Evolutionary conservation across 2,797 vertebrate species (phyloP).

Genomic region (Miichthys miiuy): DNA sequence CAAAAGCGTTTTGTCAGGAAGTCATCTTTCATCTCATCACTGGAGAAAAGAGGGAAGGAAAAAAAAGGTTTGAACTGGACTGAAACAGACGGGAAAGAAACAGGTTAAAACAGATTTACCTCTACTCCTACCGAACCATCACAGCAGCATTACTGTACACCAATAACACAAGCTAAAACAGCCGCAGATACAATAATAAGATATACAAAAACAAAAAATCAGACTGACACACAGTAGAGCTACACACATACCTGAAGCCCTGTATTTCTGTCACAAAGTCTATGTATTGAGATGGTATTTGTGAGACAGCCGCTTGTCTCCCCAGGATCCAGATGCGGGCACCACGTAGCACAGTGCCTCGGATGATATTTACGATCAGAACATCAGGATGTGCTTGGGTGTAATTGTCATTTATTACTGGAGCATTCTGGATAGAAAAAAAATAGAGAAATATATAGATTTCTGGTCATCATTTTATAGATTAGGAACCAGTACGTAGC

Average conservation of each 20-base stretch:
- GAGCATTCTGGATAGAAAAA: slow-evolving; percentile 64
- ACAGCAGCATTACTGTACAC: not conserved
- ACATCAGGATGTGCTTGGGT: slow-evolving; percentile 52
- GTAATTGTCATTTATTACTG: slow-evolving; percentile 50
- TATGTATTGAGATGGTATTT: slow-evolving; percentile 74
- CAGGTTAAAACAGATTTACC: not conserved
- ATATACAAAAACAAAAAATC: not conserved
- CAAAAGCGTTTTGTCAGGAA: slow-evolving; percentile 77
- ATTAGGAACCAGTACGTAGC: not conserved
- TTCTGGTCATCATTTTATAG: not conserved
- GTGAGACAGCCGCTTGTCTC: slow-evolving; percentile 59
- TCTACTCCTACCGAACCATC: not conserved
- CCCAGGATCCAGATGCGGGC: slow-evolving; percentile 83
- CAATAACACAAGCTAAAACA: not conserved
- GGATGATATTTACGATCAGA: slow-evolving; percentile 83
- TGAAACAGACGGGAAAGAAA: not conserved
- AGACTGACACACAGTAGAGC: slow-evolving; percentile 3
- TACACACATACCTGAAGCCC: slow-evolving; percentile 76
- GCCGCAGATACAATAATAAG: not conserved
- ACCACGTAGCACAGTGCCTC: slow-evolving; percentile 75
- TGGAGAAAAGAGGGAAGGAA: slow-evolving; percentile 13
- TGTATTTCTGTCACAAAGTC: slow-evolving; percentile 76
- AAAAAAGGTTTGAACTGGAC: not conserved
- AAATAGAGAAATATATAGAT: not conserved
- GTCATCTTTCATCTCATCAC: slow-evolving; percentile 74